phyloP scores from a whole-genome alignment of 2,888 invertebrate species.

The Sycophila texana region DNA sequence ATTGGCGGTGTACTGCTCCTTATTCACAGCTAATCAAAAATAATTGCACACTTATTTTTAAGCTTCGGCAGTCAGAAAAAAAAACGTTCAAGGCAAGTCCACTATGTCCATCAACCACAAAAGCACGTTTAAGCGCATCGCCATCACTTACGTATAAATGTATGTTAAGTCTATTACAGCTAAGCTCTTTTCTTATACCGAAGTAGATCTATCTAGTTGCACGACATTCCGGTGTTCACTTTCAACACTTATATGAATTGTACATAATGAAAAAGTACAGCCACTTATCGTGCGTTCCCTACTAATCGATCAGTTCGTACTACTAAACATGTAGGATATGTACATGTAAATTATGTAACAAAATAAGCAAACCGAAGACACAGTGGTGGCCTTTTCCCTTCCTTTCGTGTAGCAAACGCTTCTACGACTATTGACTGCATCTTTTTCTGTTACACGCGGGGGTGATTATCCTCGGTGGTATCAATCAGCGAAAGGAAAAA shows the following conservation, averaged over 20 bases:
- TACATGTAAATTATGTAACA: neutral
- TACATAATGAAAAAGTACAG: too few relatives aligned
- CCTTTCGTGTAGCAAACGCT: slow-evolving; percentile 45
- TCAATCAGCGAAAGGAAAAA: slow-evolving; percentile 25
- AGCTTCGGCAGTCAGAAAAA: slow-evolving; percentile 33
- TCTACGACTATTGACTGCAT: slow-evolving; percentile 42
- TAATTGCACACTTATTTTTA: slow-evolving; percentile 30
- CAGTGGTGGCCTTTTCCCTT: slow-evolving; percentile 42
- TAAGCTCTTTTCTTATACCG: neutral
- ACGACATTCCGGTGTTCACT: too few relatives aligned
- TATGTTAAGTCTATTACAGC: neutral
- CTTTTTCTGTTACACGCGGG: slow-evolving; percentile 2
- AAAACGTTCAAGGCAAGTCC: slow-evolving; percentile 38
- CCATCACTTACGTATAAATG: slow-evolving; percentile 3
- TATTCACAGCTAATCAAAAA: slow-evolving; percentile 7
- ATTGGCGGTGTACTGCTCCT: slow-evolving; percentile 19
- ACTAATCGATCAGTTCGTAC: neutral
- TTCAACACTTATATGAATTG: too few relatives aligned
- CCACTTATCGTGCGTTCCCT: too few relatives aligned
- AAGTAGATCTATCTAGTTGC: slow-evolving; percentile 11
- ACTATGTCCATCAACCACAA: slow-evolving; percentile 7
- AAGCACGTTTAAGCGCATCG: slow-evolving; percentile 43
- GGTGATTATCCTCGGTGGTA: slow-evolving; percentile 12
- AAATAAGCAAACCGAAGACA: slow-evolving; percentile 41
- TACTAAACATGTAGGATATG: slow-evolving; percentile 12